Evolutionary conservation across 1,140 invertebrate genomes (phyloP), one percentile per base, ranked within the genome.

Genomic region (Holotrichia oblita): DNA sequence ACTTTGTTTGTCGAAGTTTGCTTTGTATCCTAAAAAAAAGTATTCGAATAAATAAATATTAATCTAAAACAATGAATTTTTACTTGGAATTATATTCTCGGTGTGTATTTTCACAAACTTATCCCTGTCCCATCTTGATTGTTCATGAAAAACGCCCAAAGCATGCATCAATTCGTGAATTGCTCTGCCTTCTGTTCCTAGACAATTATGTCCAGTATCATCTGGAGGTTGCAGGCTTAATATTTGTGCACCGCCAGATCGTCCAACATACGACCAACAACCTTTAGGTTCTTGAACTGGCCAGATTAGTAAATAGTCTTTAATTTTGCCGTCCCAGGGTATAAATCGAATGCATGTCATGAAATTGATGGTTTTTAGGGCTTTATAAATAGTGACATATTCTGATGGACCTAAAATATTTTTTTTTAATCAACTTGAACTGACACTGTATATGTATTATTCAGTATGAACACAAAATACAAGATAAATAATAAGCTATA

Each of bases 161-260:
- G 91, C 91, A 79, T 93, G 92, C 85, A 92, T 87, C 76, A 93
- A 83, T 86, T 94, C 93, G 83, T 94, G 93, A 20, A 92, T 88
- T 0, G 91, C 89, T 79, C 90, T 85, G 8, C 91, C 92, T 82
- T 92, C 89, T 9, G 85, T 88, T 10, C 90, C 90, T 8, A 93
- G 85, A 85, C 92, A 93, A 82, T 91, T 91, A 0, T 88, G 88
- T 72, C 90, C 88, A 41, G 81, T 85, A 6, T 85, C 82, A 80
- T 92, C 90, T 0, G 93, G 92, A 0, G 91, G 88, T 82, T 93
- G 90, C 6, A 93, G 83, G 17, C 91, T 92, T 4, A 94, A 83
- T 73, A 92, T 87, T 85, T 94, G 93, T 4, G 90, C 86, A 2
- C 92, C 92, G n/a, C 92, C 92, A 41, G 88, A 88, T 78, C 87